Evolutionary conservation across 2,113 vertebrate species (phyloP), one percentile per base, ranked within the genome.

Genomic region (Eupsittula cactorum): DNA sequence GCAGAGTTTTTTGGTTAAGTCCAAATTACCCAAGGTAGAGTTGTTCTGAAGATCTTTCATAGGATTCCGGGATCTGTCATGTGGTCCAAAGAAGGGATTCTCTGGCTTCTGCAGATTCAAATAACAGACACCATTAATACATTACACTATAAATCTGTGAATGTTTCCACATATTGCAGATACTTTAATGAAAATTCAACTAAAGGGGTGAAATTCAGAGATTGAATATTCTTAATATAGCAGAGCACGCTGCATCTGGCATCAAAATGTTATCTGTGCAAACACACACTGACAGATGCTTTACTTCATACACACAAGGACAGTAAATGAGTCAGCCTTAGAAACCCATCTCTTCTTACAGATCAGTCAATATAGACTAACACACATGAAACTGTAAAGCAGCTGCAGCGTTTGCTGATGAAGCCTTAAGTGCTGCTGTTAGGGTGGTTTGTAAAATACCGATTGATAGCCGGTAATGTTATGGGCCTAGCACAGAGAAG

Each of bases 11-110:
- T 50, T 75, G 20, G 42, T 75, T 92, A 76, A 57, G 11, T 73
- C 50, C 67, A 25, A n/a, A 97, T 97, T 98, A 99, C 99, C 99
- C 6, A 90, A 70, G 12, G 93, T 35, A 24, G 96, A 79, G 49
- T 86, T 74, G 55, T 95, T 77, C 9, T 86, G 94, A 63, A 89
- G 69, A 57, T 97, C 96, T 3, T 94, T 97, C 18, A 96, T 59
- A 52, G 98, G 93, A 53, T 96, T 57, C 12, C 95, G 98, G 52
- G 99, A 99, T 18, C 97, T 97, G 93, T 99, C 99, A 33, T 99
- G 99, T 33, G 99, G 99, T 70, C 99, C 99, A 92, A 99, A 99
- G 74, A 99, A 96, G 7, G 88, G 77, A 25, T 98, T 98, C 95
- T 99, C 98, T 70, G 97, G 90, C 64, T 84, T 98, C 98, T 98